Evolutionary conservation across 2,797 vertebrate genomes (phyloP).

Genomic region (Pogoniulus pusillus): DNA sequence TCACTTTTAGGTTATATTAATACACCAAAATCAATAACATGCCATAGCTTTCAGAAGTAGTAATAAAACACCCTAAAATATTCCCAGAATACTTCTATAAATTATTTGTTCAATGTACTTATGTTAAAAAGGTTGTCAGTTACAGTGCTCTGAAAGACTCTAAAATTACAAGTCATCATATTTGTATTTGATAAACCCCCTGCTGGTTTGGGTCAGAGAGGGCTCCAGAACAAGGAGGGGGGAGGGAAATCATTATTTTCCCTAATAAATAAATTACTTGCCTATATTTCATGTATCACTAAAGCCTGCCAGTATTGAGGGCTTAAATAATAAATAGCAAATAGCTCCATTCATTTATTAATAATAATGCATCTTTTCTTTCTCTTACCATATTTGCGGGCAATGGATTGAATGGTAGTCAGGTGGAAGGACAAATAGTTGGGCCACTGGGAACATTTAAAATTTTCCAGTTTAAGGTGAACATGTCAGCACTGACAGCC

Average conservation of each 20-base stretch:
- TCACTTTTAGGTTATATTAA: slow-evolving; percentile 79
- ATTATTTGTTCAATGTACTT: slow-evolving; percentile 83
- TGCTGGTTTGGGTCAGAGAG: slow-evolving; percentile 74
- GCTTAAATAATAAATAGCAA: slow-evolving; percentile 85
- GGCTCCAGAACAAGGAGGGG: slow-evolving; percentile 48
- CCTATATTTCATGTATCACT: slow-evolving; percentile 83
- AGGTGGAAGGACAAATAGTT: slow-evolving; percentile 73
- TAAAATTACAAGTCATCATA: slow-evolving; percentile 77
- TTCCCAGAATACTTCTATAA: slow-evolving; percentile 83
- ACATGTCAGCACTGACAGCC: slow-evolving; percentile 43
- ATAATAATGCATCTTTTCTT: slow-evolving; percentile 77
- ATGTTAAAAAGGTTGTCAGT: slow-evolving; percentile 84
- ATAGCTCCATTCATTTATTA: slow-evolving; percentile 83
- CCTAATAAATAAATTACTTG: slow-evolving; percentile 86
- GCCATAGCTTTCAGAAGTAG: slow-evolving; percentile 79
- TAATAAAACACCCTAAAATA: slow-evolving; percentile 82
- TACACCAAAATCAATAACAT: slow-evolving; percentile 79
- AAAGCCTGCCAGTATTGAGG: slow-evolving; percentile 73
- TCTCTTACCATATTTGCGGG: slow-evolving; percentile 61
- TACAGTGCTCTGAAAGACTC: slow-evolving; percentile 77
- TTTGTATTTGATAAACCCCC: slow-evolving; percentile 80
- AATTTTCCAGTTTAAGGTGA: slow-evolving; percentile 72
- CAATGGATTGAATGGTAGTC: slow-evolving; percentile 65
- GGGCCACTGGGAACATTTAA: slow-evolving; percentile 69
- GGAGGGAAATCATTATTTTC: slow-evolving; percentile 79